Evolutionary conservation across 2,797 vertebrate genomes (phyloP).

Genomic region (Perodicticus potto): DNA sequence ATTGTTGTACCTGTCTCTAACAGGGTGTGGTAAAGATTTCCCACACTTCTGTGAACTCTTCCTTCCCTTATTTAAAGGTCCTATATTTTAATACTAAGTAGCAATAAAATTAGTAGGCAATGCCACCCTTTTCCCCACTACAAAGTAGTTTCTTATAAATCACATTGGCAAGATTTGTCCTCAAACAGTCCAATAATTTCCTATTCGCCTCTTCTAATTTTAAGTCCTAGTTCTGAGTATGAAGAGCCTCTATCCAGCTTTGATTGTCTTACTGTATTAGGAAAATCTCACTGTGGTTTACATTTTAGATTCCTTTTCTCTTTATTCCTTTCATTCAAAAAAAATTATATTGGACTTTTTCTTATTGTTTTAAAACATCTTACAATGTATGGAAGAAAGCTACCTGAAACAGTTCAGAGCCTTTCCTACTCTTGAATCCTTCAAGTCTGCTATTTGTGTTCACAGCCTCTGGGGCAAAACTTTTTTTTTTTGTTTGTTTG

Average conservation of each 20-base stretch:
- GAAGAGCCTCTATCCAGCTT: not conserved
- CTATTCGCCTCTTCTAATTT: not conserved
- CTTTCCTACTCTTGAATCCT: not conserved
- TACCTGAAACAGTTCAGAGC: not conserved
- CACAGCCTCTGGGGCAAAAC: not conserved
- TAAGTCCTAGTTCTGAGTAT: not conserved
- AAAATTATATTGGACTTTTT: not conserved
- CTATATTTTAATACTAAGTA: conserved; percentile 5
- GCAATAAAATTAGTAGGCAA: not conserved
- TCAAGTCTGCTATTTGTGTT: not conserved
- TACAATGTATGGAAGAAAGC: not conserved
- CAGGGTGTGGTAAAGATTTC: not conserved
- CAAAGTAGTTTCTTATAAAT: not conserved
- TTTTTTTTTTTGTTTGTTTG: not conserved
- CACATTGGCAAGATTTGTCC: not conserved
- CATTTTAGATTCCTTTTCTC: not conserved
- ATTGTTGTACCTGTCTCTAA: not conserved
- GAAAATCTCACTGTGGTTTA: not conserved
- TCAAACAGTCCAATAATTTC: not conserved
- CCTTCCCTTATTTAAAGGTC: not conserved
- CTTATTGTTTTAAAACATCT: not conserved
- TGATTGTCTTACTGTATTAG: not conserved
- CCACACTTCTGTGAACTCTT: not conserved
- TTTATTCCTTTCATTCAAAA: not conserved
- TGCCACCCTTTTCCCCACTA: not conserved